These are phyloP conservation scores for Pavo muticus DNA, from an alignment of 2,113 vertebrate genomes.

Conservation along the genomic window DNA sequence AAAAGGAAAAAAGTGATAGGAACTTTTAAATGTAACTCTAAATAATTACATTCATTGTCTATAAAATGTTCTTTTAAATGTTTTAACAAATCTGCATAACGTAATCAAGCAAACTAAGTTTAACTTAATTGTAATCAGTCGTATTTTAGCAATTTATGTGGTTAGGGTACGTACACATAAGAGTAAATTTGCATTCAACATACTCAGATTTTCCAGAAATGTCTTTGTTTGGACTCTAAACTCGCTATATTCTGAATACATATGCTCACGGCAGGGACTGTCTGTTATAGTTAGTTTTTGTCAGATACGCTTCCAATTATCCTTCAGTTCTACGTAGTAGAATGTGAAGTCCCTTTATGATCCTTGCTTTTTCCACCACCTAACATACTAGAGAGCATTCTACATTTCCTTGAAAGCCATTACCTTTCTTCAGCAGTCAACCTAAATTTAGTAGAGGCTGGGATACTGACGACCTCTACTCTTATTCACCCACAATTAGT, in stretches of 20 bases:
- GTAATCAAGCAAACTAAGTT: background rate
- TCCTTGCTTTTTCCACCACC: constrained; percentile 56
- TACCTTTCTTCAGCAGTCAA: constrained; percentile 64
- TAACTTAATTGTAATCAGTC: background rate
- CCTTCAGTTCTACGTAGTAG: constrained; percentile 8
- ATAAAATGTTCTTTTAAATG: background rate
- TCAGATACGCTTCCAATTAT: constrained; percentile 36
- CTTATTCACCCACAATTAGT: constrained; percentile 1
- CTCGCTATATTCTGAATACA: background rate
- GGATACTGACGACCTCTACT: constrained; percentile 39
- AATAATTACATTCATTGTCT: background rate
- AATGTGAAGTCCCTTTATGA: constrained; percentile 50
- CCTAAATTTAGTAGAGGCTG: constrained; percentile 63
- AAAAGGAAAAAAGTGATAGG: background rate
- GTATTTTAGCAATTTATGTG: background rate
- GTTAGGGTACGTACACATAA: accelerated
- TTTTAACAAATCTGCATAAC: background rate
- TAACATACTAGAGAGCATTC: constrained; percentile 49
- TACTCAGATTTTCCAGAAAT: constrained; percentile 1
- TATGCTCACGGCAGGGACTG: background rate
- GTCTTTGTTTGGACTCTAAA: constrained; percentile 27
- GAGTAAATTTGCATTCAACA: background rate
- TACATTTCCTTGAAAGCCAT: constrained; percentile 66
- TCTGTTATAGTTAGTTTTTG: background rate
- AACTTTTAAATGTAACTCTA: background rate